These are phyloP conservation scores for Tangara arthus DNA, from an alignment of 2,797 vertebrate genomes.

Conservation along the genomic window DNA sequence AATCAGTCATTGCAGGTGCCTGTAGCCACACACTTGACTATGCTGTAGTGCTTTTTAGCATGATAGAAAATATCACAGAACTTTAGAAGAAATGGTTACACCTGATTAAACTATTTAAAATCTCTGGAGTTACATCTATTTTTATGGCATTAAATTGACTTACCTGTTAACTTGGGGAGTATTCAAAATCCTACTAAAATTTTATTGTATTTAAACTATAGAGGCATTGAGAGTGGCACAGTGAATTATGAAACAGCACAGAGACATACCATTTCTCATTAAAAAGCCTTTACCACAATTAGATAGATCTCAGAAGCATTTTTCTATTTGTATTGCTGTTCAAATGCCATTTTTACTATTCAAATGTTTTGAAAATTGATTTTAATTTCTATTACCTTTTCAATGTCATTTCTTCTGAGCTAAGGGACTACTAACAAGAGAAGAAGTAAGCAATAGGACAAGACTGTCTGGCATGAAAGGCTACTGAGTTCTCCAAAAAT, in stretches of 20 bases:
- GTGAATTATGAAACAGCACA: slow-evolving; percentile 59
- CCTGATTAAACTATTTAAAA: slow-evolving; percentile 74
- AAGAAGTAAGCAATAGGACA: neutral
- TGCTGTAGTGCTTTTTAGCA: slow-evolving; percentile 53
- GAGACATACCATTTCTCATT: slow-evolving; percentile 65
- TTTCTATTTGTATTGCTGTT: slow-evolving; percentile 66
- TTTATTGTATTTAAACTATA: slow-evolving; percentile 68
- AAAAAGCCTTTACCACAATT: slow-evolving; percentile 76
- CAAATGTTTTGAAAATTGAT: slow-evolving; percentile 69
- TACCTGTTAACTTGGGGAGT: slow-evolving; percentile 72
- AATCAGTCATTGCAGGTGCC: slow-evolving; percentile 57
- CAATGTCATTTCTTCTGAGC: slow-evolving; percentile 53
- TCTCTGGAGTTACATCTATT: slow-evolving; percentile 69
- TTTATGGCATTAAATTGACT: slow-evolving; percentile 67
- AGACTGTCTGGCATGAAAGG: neutral
- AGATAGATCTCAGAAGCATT: slow-evolving; percentile 77
- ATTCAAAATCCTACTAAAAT: slow-evolving; percentile 72
- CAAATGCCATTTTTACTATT: slow-evolving; percentile 69
- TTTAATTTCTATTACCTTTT: slow-evolving; percentile 74
- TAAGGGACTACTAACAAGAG: neutral
- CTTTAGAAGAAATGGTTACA: slow-evolving; percentile 61
- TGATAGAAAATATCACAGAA: slow-evolving; percentile 53
- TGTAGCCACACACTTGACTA: slow-evolving; percentile 31
- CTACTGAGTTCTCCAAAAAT: neutral
- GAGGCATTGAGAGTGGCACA: slow-evolving; percentile 53